Base-by-base conservation (phyloP, 2,113 vertebrate genomes). In the Physeter macrocephalus region DNA sequence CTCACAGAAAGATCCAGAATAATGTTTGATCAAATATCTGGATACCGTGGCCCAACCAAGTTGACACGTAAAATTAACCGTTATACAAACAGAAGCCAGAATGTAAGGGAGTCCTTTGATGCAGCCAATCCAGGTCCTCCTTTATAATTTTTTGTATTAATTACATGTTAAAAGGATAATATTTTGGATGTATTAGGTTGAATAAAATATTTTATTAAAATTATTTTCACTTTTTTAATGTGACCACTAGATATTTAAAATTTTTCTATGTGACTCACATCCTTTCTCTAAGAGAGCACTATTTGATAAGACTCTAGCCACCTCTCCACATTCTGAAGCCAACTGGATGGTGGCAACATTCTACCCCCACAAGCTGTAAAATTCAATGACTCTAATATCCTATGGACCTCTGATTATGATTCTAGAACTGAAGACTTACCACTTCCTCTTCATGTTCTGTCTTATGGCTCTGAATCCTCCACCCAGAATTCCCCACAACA, bases 401-500 rank as follows among this genome's bases (percentile, higher is more conserved):
- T 5, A 0, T 0, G 39, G 61, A 23, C 25, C n/a, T 88, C 36
- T 12, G 52, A 46, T 66, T 62, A 66, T 31, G 61, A 46, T 39
- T 43, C 34, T 34, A 21, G 36, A 39, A 25, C 69, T 46, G 41
- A 62, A n/a, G 36, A 39, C 29, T 69, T 9, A 62, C 67, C 36
- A 80, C 96, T 97, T 98, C 97, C 96, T 88, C 97, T 97, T 97
- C 90, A 62, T 72, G 11, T 67, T 54, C 69, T 54, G 93, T 97
- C 97, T 95, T 49, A 88, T 93, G 97, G 62, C 78, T 96, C 92
- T 97, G 97, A 98, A 80, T 97, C 86, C 52, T 61, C 59, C 21
- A 4, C 74, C 57, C 75, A 75, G 83, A 88, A 90, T 75, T 86
- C 94, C 96, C 93, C 49, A 78, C 69, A 11, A 21, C 31, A 3